phyloP scores from a whole-genome alignment of 2,888 invertebrate species.

The Scotopteryx bipunctaria region DNA sequence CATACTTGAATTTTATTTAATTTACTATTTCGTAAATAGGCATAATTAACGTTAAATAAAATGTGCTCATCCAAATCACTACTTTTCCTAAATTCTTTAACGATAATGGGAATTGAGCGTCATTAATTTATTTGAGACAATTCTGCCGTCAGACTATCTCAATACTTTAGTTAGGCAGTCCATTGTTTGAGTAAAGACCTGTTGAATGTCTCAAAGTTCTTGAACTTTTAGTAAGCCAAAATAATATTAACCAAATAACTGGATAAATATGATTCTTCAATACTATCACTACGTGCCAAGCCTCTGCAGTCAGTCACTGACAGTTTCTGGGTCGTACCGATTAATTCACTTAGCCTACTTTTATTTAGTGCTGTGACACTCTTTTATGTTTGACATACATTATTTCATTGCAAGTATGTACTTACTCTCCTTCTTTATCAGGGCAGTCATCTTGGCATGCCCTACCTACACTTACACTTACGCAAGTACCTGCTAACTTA shows the following conservation, averaged over 20 bases:
- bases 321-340: conserved; percentile 78
- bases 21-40: no score
- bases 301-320: conserved; percentile 45
- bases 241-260: conserved; percentile 1
- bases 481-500: conserved; percentile 4
- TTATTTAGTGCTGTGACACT: conserved; percentile 75
- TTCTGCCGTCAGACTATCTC: no score
- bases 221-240: conserved; percentile 1
- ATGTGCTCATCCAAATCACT: no score
- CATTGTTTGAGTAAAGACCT: not conserved
- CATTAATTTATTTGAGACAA: no score
- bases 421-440: conserved; percentile 50
- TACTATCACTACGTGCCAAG: conserved; percentile 39
- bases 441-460: conserved; percentile 36
- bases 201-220: conserved; percentile 1
- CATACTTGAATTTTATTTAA: no score
- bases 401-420: conserved; percentile 62
- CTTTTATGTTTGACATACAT: conserved; percentile 74
- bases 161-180: not conserved
- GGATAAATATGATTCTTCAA: conserved; percentile 31
- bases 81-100: no score
- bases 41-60: no score
- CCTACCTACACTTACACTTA: conserved; percentile 33
- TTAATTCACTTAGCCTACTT: conserved; percentile 80
- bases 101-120: no score